Evolutionary conservation across 2,888 invertebrate genomes (phyloP), one percentile per base, ranked within the genome.

Genomic region (Drosophila leonis): DNA sequence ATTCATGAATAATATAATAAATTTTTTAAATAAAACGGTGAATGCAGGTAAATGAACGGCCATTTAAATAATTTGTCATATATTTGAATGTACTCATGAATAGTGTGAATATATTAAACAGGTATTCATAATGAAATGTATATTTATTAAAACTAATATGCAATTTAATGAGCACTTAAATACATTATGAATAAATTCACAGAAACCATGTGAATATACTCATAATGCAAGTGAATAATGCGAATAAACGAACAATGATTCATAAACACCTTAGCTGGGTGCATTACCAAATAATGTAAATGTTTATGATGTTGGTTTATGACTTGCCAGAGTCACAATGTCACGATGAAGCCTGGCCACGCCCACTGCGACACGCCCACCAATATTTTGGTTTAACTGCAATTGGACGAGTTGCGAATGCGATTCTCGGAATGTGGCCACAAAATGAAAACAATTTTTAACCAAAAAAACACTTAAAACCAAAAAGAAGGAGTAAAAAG

Each of bases 381-480:
- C n/a, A 6, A 13, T 10, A 41, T 24, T 52, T 52, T 37, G n/a
- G n/a, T 13, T 20, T 20, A 51, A 41, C 35, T 56, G 60, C 74
- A 73, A 39, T 31, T 63, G 33, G 15, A n/a, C 52, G 29, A 18
- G 8, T 31, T 24, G 67, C 56, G 24, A 66, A 59, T 66, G 41
- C 37, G 35, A 49, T 77, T 68, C 77, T 13, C 42, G 48, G 68
- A 68, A 72, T 75, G 59, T 75, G 71, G 39, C 48, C 63, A 60
- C 66, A 67, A 75, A 64, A 72, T 55, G 41, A 72, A 55, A 65
- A 62, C 57, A 69, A 65, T 39, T 59, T 65, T 64, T 48, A 49
- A 27, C 52, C 39, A n/a, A 70, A 68, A 71, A 65, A 13, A 13
- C 72, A 72, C 76, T 72, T 72, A 65, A 72, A 74, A 56, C 64